phyloP scores from a whole-genome alignment of 37 sponge, comb jelly and placozoan genomes.

The Hexactinellida sp. region DNA sequence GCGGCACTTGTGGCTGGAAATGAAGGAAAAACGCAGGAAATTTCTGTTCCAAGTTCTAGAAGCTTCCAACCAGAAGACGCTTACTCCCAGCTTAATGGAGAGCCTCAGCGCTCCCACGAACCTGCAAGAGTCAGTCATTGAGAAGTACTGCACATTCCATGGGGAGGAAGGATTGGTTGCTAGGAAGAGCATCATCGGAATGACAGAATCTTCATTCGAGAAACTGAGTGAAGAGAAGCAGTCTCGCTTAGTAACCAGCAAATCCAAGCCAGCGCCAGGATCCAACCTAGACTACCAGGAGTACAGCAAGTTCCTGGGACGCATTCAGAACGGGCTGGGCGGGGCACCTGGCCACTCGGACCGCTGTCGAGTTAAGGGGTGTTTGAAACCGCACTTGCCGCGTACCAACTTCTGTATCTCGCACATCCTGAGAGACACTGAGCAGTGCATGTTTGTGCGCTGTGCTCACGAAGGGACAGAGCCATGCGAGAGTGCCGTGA shows the following conservation, averaged over 20 bases:
- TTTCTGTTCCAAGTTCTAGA: constrained; percentile 5
- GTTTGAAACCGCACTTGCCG: not conserved
- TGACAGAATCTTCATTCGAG: not conserved
- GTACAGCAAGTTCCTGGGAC: constrained; percentile 1
- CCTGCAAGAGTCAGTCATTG: not conserved
- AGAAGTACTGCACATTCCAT: constrained; percentile 3
- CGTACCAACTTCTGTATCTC: constrained; percentile 5
- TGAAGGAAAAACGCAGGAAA: not conserved
- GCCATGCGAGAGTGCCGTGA: not conserved
- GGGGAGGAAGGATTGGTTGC: constrained; percentile 14
- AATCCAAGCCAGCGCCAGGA: not conserved
- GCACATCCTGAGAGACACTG: not conserved
- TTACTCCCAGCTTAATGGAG: not conserved
- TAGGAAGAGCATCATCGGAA: not conserved
- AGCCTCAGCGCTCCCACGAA: not conserved
- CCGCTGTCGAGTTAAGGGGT: not conserved
- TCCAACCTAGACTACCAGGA: not conserved
- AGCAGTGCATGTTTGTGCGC: not conserved
- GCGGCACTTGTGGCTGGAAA: not conserved
- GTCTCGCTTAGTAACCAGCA: not conserved
- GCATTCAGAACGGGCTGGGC: not conserved
- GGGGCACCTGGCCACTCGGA: not conserved
- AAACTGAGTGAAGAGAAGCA: constrained; percentile 7
- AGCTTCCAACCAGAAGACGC: constrained; percentile 1
- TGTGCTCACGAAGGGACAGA: not conserved